Evolutionary conservation across 2,113 vertebrate genomes (phyloP).

Genomic region (Takifugu bimaculatus): DNA sequence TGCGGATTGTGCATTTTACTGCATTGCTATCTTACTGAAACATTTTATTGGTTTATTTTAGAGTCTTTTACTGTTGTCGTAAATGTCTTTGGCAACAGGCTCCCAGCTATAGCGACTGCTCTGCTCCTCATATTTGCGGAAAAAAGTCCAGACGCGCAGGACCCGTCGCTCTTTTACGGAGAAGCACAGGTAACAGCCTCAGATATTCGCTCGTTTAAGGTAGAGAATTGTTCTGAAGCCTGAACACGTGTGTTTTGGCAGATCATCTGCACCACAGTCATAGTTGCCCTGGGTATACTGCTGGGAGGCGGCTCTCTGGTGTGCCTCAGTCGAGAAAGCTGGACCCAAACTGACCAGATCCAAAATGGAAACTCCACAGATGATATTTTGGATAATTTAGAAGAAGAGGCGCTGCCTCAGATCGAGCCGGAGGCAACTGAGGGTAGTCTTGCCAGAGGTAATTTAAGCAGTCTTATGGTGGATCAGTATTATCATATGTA

Average conservation of each 20-base stretch:
- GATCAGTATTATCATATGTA: too few relatives aligned
- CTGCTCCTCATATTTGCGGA: conserved; percentile 81
- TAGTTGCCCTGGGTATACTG: conserved; percentile 80
- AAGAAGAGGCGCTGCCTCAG: conserved; percentile 43
- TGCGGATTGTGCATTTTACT: not conserved
- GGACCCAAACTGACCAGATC: conserved; percentile 70
- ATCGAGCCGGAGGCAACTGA: conserved; percentile 36
- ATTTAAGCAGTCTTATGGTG: not conserved
- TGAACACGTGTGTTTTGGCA: conserved; percentile 42
- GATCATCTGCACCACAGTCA: conserved; percentile 83
- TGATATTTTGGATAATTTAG: conserved; percentile 60
- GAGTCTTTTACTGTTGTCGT: conserved; percentile 1
- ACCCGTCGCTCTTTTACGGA: conserved; percentile 91
- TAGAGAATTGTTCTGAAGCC: not conserved
- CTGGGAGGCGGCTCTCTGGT: conserved; percentile 83
- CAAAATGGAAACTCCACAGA: conserved; percentile 68
- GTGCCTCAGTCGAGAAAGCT: conserved; percentile 84
- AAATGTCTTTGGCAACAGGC: conserved; percentile 65
- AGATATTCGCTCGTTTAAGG: not conserved
- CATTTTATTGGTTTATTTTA: not conserved
- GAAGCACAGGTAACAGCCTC: conserved; percentile 81
- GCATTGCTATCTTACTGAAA: not conserved
- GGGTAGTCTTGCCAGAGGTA: conserved; percentile 74
- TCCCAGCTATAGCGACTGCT: conserved; percentile 81
- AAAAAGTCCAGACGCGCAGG: conserved; percentile 71